Evolutionary conservation across 1,140 invertebrate species (phyloP).

Genomic region (Caerostris extrusa): DNA sequence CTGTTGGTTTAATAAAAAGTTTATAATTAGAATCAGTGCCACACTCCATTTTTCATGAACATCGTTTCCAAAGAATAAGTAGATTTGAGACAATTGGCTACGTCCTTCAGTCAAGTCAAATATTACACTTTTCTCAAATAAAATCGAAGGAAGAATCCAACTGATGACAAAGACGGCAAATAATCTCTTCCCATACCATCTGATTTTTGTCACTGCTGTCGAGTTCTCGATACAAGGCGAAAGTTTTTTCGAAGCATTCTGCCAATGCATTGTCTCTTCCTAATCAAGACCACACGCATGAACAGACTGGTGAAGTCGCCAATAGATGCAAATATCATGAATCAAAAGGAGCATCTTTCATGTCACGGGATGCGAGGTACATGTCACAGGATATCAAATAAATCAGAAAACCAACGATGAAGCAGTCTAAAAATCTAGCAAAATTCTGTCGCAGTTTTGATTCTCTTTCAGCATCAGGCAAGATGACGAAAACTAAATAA

Average conservation of each 20-base stretch:
- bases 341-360: background rate
- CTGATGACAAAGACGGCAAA: background rate
- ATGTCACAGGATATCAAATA: constrained; percentile 18
- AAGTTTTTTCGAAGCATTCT: background rate
- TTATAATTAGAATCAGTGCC: background rate
- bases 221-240: background rate
- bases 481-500: constrained; percentile 1
- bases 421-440: background rate
- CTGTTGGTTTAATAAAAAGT: background rate
- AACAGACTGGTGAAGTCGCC: constrained; percentile 34
- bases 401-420: background rate
- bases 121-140: background rate
- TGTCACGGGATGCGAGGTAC: background rate
- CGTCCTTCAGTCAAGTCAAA: background rate
- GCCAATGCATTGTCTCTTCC: background rate
- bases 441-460: background rate
- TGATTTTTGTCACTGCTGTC: background rate
- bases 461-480: constrained; percentile 21
- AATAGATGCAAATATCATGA: constrained; percentile 32
- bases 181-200: background rate
- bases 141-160: background rate
- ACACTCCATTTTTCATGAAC: background rate
- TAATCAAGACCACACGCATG: constrained; percentile 28
- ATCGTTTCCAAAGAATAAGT: background rate
- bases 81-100: background rate